Evolutionary conservation across 1,140 invertebrate genomes (phyloP), one percentile per base, ranked within the genome.

Genomic region (Solenopsis invicta): DNA sequence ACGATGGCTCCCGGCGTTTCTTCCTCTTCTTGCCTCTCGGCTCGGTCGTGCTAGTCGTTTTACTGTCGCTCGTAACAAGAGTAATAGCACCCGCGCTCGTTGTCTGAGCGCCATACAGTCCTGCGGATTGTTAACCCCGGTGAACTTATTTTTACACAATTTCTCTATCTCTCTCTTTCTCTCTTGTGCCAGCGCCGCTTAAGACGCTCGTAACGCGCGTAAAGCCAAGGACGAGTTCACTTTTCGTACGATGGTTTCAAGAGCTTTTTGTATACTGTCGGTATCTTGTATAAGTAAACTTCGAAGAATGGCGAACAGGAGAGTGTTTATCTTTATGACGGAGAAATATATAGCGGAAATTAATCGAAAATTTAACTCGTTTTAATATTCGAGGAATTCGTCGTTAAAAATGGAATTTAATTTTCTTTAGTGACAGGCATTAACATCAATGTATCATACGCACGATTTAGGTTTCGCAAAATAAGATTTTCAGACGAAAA

Each of bases 61-160:
- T 84, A 84, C 80, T 75, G 80, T 71, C 56, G 80, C 80, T 84
- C 80, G 69, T 84, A 84, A 84, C 80, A 84, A 84, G 80, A 84
- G 80, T 84, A 84, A 84, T 84, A 84, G 80, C 80, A 72, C 80
- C 80, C 80, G 69, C 48, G 80, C 80, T 82, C 80, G 80, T 82
- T 82, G 80, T 84, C 80, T 74, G 80, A 84, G 80, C 67, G 69
- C 80, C 80, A 61, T 75, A 84, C 80, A 84, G 69, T 84, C 80
- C 54, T 74, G 80, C 80, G 80, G 69, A 84, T 84, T 84, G 80
- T 84, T 84, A 84, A 84, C 80, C 80, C 69, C 80, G 45, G 69
- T 84, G 80, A 84, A 84, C 69, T 84, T 84, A 84, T 84, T 84
- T 84, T 84, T 84, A 84, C 80, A 84, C 80, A 74, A 84, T 84